Base-by-base conservation (phyloP, 2,113 vertebrate genomes). In the Cyprinus carpio region DNA sequence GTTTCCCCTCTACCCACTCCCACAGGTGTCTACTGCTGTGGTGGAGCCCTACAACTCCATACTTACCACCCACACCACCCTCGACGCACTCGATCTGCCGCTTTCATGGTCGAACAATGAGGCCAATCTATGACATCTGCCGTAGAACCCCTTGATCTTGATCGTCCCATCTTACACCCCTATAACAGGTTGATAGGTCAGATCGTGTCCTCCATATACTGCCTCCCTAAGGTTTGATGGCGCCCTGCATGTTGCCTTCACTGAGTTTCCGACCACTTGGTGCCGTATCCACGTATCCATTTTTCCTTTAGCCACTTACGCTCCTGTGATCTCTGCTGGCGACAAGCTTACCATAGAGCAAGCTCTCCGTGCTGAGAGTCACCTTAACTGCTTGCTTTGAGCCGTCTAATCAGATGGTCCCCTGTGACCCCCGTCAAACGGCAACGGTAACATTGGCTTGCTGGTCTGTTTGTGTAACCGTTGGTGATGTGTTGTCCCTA, bases 31-130 rank as follows among this genome's bases (percentile, higher is more conserved):
- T 90, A 95, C 95, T 82, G 95, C 94, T n/a, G 96, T 91, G 88
- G 96, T 92, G 91, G 96, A 96, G 91, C 96, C 96, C 90, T 96
- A 96, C 93, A 96, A 96, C 89, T 94, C 96, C 91, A 96, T 96
- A 91, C 95, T 97, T 79, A 97, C 95, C 90, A 96, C 95, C 83
- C 94, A 95, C 89, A 94, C 94, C 90, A 95, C 94, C 82, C 90
- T 94, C 84, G 95, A 95, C n/a, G 91, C 94, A 95, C 90, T 94
- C 94, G 0, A 94, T 95, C 87, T 95, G 93, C n/a, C 3, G 92
- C 94, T 85, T 95, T 95, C 90, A 95, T 94, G 94, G 94, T 95
- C 64, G 94, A n/a, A 95, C 89, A 95, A 94, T 64, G 93, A 95
- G 87, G 94, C 92, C 89, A n/a, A 94, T 94, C 92, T 94, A 94